These are phyloP conservation scores for Drosophila subquinaria DNA, from an alignment of 2,888 invertebrate species.

Conservation along the genomic window DNA sequence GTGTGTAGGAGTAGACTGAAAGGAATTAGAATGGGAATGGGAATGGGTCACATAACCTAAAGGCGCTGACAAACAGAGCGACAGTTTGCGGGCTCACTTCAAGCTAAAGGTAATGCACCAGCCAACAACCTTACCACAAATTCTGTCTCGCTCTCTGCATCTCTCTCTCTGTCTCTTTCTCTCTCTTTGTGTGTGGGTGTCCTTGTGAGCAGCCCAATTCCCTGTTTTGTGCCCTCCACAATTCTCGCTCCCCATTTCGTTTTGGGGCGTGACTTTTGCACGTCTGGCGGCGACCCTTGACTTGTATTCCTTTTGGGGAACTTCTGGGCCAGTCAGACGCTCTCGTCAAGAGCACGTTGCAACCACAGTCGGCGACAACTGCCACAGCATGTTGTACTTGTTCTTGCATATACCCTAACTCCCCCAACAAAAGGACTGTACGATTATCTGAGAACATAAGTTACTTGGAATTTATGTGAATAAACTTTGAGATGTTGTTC, in stretches of 20 bases:
- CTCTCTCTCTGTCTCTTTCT: not conserved
- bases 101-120: conserved; percentile 35
- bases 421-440: not conserved
- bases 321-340: conserved; percentile 56
- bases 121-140: conserved; percentile 20
- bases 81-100: conserved; percentile 27
- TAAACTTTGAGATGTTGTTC: no score
- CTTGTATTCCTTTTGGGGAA: conserved; percentile 63
- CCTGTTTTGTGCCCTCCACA: not conserved
- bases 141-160: not conserved
- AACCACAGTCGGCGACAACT: conserved; percentile 56
- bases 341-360: conserved; percentile 65
- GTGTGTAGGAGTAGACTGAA: not conserved
- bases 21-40: not conserved
- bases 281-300: conserved; percentile 73
- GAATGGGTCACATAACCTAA: conserved; percentile 34
- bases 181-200: conserved; percentile 10
- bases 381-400: conserved; percentile 44
- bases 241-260: not conserved
- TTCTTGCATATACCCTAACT: conserved; percentile 7
- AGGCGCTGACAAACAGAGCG: conserved; percentile 47
- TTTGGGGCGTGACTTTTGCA: conserved; percentile 69
- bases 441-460: not conserved
- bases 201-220: conserved; percentile 12
- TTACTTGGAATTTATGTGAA: not conserved